Evolutionary conservation across 2,797 vertebrate genomes (phyloP).

Genomic region (Erethizon dorsatum): DNA sequence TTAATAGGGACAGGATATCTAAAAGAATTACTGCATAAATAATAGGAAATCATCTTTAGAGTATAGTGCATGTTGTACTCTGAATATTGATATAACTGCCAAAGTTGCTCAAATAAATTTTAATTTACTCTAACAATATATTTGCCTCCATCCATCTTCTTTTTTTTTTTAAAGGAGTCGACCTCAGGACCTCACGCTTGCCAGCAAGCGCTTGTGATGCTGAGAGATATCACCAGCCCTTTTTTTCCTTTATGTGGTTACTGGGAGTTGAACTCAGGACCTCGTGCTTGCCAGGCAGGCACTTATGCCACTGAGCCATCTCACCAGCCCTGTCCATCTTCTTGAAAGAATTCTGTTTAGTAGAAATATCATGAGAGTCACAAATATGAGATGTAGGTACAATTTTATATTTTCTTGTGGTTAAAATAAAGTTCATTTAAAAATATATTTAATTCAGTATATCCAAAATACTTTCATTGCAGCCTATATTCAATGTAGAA

Average conservation of each 20-base stretch:
- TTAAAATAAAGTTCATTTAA: conserved; percentile 7
- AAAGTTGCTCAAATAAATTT: not conserved
- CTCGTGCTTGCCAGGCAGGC: no score
- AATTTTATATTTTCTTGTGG: not conserved
- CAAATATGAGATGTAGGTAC: not conserved
- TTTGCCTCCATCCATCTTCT: no score
- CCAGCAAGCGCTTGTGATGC: no score
- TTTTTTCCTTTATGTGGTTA: no score
- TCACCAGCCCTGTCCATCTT: not conserved
- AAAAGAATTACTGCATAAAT: not conserved
- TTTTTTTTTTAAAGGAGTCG: no score
- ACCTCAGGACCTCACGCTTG: no score
- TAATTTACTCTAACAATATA: not conserved
- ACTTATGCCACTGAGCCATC: no score
- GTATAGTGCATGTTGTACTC: not conserved
- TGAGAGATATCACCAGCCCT: no score
- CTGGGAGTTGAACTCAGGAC: no score
- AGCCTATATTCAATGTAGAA: not conserved
- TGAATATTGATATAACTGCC: not conserved
- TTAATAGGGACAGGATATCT: not conserved
- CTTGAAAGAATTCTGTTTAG: not conserved
- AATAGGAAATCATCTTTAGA: not conserved
- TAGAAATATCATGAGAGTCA: not conserved
- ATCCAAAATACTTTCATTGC: conserved; percentile 2
- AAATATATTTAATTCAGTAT: not conserved